Evolutionary conservation across 1,140 invertebrate genomes (phyloP).

Genomic region (Drosophila malerkotliana): DNA sequence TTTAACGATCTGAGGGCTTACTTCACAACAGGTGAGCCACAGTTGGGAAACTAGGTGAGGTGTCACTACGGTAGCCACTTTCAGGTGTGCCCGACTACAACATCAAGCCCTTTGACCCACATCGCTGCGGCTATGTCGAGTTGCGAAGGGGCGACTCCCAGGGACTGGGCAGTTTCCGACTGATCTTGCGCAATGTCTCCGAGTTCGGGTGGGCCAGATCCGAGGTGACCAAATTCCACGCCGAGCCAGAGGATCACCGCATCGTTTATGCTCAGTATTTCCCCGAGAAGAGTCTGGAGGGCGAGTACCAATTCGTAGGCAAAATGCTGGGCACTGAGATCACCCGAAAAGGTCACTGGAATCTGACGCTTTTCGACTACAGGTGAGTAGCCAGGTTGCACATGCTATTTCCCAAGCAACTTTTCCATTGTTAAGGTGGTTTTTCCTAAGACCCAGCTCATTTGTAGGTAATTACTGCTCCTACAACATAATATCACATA

Average conservation of each 20-base stretch:
- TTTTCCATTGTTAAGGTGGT: not conserved
- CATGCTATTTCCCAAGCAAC: constrained; percentile 1
- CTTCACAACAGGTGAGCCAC: constrained; percentile 88
- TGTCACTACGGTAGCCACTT: constrained; percentile 18
- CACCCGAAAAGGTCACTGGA: constrained; percentile 88
- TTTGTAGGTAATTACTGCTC: not conserved
- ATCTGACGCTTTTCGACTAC: constrained; percentile 90
- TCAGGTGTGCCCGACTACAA: constrained; percentile 89
- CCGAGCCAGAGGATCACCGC: constrained; percentile 86
- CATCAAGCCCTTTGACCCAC: constrained; percentile 91
- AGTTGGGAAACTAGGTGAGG: constrained; percentile 2
- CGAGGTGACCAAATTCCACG: constrained; percentile 91
- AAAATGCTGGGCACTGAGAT: constrained; percentile 86
- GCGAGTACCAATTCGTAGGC: constrained; percentile 88
- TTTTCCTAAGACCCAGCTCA: not conserved
- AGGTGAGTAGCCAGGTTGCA: constrained; percentile 45
- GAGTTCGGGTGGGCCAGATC: constrained; percentile 91
- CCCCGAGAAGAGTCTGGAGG: constrained; percentile 90
- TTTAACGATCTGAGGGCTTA: constrained; percentile 89
- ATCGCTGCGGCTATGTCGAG: constrained; percentile 88
- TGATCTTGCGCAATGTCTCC: constrained; percentile 89
- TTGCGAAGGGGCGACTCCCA: constrained; percentile 86
- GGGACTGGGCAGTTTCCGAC: constrained; percentile 86
- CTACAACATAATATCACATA: not conserved
- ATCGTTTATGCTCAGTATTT: constrained; percentile 92